phyloP scores from a whole-genome alignment of 2,113 vertebrate genomes.

The Hippocampus barbouri region DNA sequence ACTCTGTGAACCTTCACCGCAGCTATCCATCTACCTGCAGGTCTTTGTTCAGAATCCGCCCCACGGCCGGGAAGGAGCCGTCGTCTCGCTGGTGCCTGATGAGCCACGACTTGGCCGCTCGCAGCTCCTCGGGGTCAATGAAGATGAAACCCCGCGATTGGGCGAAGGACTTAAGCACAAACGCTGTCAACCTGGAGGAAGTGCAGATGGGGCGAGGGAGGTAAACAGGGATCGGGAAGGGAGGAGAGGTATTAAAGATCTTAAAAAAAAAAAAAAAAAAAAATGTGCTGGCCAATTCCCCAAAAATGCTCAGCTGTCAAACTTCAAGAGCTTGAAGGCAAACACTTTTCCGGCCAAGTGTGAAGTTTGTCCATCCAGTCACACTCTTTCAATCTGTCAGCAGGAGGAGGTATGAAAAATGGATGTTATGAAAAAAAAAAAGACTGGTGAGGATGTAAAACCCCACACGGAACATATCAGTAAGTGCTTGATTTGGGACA shows the following conservation, averaged over 20 bases:
- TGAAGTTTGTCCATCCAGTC: constrained; percentile 29
- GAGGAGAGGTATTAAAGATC: constrained; percentile 15
- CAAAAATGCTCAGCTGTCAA: constrained; percentile 26
- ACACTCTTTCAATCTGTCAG: constrained; percentile 38
- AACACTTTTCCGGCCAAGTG: constrained; percentile 23
- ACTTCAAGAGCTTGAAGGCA: constrained; percentile 17
- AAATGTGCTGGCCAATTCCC: constrained; percentile 25
- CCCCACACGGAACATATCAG: not conserved
- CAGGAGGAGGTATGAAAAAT: constrained; percentile 26
- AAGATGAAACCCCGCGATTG: constrained; percentile 92
- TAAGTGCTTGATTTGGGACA: no score
- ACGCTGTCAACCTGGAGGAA: constrained; percentile 84
- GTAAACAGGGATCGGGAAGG: constrained; percentile 5
- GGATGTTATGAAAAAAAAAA: constrained; percentile 31
- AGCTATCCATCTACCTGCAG: constrained; percentile 78
- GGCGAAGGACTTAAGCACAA: constrained; percentile 91
- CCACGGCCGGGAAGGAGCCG: constrained; percentile 87
- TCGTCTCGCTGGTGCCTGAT: constrained; percentile 83
- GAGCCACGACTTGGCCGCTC: constrained; percentile 85
- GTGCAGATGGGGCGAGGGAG: constrained; percentile 1
- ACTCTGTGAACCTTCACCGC: not conserved
- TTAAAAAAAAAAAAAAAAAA: constrained; percentile 21
- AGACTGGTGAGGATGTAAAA: constrained; percentile 21
- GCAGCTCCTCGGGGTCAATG: constrained; percentile 85
- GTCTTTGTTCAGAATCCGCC: constrained; percentile 89